Conservation (phyloP, 2,888 invertebrate species). For the Cheilosia scutellata region DNA sequence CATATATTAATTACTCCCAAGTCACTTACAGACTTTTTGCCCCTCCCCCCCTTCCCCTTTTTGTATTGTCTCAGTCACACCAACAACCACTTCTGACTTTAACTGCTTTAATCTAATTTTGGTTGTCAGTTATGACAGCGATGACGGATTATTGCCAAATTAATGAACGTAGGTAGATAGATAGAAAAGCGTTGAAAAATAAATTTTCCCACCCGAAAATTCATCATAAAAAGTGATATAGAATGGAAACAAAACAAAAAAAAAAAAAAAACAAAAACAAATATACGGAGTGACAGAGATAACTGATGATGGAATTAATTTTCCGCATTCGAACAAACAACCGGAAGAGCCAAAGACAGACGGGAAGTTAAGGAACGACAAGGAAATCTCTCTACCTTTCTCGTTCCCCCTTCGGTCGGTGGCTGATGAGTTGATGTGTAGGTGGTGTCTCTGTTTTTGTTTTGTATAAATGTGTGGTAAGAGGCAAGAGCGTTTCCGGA, state of each 20-base stretch:
- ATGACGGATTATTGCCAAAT: conserved; percentile 71
- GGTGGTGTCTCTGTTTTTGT: not conserved
- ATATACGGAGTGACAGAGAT: conserved; percentile 81
- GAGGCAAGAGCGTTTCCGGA: not conserved
- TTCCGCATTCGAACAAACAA: conserved; percentile 84
- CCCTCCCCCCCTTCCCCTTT: not conserved
- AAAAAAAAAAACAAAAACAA: conserved; percentile 1
- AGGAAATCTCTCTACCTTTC: conserved; percentile 10
- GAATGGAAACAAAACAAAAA: conserved; percentile 15
- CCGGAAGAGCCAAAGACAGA: conserved; percentile 79
- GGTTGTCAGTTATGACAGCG: conserved; percentile 61
- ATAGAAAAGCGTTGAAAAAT: conserved; percentile 31
- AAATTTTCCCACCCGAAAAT: conserved; percentile 28
- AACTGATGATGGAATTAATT: conserved; percentile 84
- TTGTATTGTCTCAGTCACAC: not conserved
- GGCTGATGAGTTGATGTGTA: not conserved
- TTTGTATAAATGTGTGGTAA: not conserved
- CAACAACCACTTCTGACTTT: conserved; percentile 45
- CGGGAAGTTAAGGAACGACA: conserved; percentile 42
- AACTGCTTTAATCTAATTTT: conserved; percentile 64
- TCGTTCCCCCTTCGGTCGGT: not conserved
- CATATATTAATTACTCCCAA: conserved; percentile 37
- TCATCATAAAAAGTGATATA: conserved; percentile 31
- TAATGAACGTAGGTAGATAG: conserved; percentile 35
- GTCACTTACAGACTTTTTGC: conserved; percentile 35